phyloP scores from a whole-genome alignment of 2,888 invertebrate genomes.

The Xylophagus ater region DNA sequence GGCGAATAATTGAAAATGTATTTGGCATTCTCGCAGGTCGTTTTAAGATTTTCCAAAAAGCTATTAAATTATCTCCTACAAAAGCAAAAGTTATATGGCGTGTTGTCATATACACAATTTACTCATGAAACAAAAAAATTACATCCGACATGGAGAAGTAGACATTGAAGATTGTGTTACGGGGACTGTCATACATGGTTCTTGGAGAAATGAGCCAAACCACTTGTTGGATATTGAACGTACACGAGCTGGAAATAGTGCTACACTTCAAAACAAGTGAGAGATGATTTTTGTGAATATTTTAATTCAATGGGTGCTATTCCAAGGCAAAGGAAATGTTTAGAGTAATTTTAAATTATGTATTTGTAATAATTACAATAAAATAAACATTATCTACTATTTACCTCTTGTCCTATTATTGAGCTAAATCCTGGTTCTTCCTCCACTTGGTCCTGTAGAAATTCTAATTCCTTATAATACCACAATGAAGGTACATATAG shows the following conservation, averaged over 20 bases:
- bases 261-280: slow-evolving; percentile 13
- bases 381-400: not conserved
- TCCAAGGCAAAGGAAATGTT: slow-evolving; percentile 10
- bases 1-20: slow-evolving; percentile 17
- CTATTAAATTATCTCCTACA: slow-evolving; percentile 18
- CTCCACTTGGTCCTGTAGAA: not conserved
- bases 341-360: not conserved
- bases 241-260: slow-evolving; percentile 9
- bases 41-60: slow-evolving; percentile 23
- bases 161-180: slow-evolving; percentile 7
- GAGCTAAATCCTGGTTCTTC: not conserved
- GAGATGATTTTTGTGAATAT: slow-evolving; percentile 13
- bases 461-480: not conserved
- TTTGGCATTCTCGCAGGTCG: slow-evolving; percentile 21
- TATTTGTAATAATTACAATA: not conserved
- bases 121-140: slow-evolving; percentile 12
- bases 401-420: not conserved
- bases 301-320: slow-evolving; percentile 14
- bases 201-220: slow-evolving; percentile 13
- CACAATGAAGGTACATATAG: not conserved
- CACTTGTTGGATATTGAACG: slow-evolving; percentile 5
- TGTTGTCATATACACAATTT: slow-evolving; percentile 17
- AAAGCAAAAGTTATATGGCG: slow-evolving; percentile 16
- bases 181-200: slow-evolving; percentile 11
- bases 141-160: slow-evolving; percentile 12